A percentile compares a stretch with the other conserved stretches of the same genome.
Conservation (phyloP, 2,797 vertebrate genomes). For the Malacoraja senta region DNA sequence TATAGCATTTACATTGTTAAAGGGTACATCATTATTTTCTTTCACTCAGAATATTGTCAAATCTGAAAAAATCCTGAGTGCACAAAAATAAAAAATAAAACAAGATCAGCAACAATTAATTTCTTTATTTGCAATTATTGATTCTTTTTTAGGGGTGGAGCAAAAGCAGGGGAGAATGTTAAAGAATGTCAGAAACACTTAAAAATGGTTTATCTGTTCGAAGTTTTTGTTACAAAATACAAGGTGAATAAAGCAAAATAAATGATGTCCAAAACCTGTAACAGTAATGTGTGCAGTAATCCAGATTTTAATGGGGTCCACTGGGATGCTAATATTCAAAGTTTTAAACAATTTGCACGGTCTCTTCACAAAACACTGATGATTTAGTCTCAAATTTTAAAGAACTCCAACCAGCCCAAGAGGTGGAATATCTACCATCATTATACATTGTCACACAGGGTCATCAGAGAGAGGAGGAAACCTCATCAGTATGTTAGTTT, state of each 20-base stretch:
- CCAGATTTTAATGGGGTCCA: background rate
- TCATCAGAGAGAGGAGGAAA: background rate
- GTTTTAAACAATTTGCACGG: background rate
- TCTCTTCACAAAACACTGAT: background rate
- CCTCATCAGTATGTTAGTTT: background rate
- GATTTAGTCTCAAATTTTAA: background rate
- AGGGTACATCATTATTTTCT: constrained; percentile 8
- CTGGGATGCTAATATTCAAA: background rate
- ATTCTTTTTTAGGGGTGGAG: background rate
- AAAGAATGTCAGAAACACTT: background rate
- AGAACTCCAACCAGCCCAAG: background rate
- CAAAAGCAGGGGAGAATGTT: too few species aligned
- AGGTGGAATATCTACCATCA: background rate
- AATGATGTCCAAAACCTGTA: background rate
- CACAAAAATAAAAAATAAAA: background rate
- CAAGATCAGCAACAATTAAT: background rate
- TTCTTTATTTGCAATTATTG: background rate
- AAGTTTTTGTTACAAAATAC: background rate
- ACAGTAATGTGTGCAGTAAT: background rate
- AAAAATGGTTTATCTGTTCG: background rate
- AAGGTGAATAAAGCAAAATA: background rate
- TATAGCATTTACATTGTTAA: constrained; percentile 24
- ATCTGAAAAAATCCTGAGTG: background rate
- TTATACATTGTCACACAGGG: background rate
- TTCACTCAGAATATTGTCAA: constrained; percentile 5